Evolutionary conservation across 2,797 vertebrate species (phyloP), one percentile per base, ranked within the genome.

Genomic region (Zalophus californianus): DNA sequence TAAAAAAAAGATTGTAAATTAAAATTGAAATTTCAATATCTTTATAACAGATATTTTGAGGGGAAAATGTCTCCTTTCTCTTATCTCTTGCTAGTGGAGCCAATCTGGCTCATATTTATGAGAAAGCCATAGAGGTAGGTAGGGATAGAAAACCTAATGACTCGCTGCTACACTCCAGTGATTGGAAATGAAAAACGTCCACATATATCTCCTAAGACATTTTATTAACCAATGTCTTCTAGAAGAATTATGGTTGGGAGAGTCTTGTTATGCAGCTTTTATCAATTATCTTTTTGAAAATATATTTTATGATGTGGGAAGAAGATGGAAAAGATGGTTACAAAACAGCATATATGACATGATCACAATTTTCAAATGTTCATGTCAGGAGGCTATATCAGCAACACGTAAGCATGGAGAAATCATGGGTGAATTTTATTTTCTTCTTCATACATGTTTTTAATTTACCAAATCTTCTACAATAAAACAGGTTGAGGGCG

Each of bases 201-300:
- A 89, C 35, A 12, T 52, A 11, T 60, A 56, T 95, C 85, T 91
- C 90, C 78, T 73, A 92, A 96, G 50, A 68, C 29, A 93, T 80
- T 90, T 93, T 85, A 91, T 91, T 94, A 96, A 66, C 60, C 60
- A 84, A 29, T 77, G 48, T 91, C 77, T 94, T 90, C 64, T 64
- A 72, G 29, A 94, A 92, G 78, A 96, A 96, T 66, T 92, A 89
- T 83, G 80, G 25, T 58, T 62, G 2, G 14, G 1, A 52, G 29
- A 79, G 25, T 68, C 54, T 77, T 96, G 41, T 86, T 88, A 86
- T 44, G 13, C 27, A 87, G 79, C 38, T 94, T 75, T 93, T 83
- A 72, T 82, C 64, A 96, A 79, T 73, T 20, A 41, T 41, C 23
- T 35, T 95, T 97, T 90, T 78, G 32, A 84, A 97, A 97, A 75